Percentiles rank a stretch among this genome's conserved stretches.
Evolutionary conservation across 2,113 vertebrate genomes (phyloP).

Genomic region (Platysternon megacephalum): DNA sequence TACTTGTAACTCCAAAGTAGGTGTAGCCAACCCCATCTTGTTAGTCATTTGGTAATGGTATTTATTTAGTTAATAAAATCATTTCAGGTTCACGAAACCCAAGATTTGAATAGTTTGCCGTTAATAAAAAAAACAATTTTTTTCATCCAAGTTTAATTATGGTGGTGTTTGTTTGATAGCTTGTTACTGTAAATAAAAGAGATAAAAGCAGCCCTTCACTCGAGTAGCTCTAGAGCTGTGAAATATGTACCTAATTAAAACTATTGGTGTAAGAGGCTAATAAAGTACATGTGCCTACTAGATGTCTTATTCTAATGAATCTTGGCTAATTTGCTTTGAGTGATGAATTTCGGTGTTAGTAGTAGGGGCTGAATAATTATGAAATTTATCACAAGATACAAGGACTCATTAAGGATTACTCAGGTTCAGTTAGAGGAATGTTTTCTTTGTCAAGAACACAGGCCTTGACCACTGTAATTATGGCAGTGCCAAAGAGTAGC

Average conservation of each 20-base stretch:
- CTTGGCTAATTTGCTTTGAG: slow-evolving; percentile 97
- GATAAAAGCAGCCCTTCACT: slow-evolving; percentile 91
- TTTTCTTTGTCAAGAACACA: slow-evolving; percentile 81
- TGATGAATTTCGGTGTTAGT: slow-evolving; percentile 93
- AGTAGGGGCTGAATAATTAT: slow-evolving; percentile 93
- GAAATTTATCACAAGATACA: slow-evolving; percentile 92
- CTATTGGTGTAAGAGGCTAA: slow-evolving; percentile 98
- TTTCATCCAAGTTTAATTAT: slow-evolving; percentile 82
- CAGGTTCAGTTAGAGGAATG: slow-evolving; percentile 84
- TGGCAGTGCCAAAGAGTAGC: slow-evolving; percentile 22
- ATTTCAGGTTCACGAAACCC: slow-evolving; percentile 58
- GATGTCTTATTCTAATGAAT: slow-evolving; percentile 97
- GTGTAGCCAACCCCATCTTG: background rate
- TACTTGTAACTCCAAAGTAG: background rate
- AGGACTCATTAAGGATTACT: slow-evolving; percentile 88
- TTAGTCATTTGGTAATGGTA: background rate
- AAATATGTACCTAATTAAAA: slow-evolving; percentile 99
- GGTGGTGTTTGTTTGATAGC: slow-evolving; percentile 83
- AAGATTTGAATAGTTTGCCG: slow-evolving; percentile 58
- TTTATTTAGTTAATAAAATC: slow-evolving; percentile 52
- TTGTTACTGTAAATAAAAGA: slow-evolving; percentile 92
- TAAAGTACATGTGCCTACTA: slow-evolving; percentile 96
- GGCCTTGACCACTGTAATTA: slow-evolving; percentile 80
- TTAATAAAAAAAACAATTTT: slow-evolving; percentile 67
- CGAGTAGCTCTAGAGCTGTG: slow-evolving; percentile 91